Evolutionary conservation across 37 sponge, comb jelly and placozoan species (phyloP).

Genomic region (Axinella damicornis): DNA sequence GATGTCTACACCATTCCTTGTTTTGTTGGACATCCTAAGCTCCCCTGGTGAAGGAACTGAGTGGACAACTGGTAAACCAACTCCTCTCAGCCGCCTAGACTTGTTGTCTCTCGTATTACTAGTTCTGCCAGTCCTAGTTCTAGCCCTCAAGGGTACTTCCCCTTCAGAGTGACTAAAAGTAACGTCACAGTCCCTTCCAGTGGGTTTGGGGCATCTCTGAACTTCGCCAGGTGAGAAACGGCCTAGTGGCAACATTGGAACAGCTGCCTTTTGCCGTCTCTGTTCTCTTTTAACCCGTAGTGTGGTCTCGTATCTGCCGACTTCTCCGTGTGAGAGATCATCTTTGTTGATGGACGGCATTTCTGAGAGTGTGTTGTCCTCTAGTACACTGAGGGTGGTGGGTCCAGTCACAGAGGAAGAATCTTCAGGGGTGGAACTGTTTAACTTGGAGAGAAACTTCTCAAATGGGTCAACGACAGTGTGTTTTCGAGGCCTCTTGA

Average conservation of each 20-base stretch:
- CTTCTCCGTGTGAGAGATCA: not conserved
- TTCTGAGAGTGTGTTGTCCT: slow-evolving; percentile 48
- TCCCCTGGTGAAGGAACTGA: not conserved
- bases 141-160: slow-evolving; percentile 4
- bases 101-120: too few relatives aligned
- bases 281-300: not conserved
- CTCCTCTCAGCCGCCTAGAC: too few relatives aligned
- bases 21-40: not conserved
- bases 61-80: too few relatives aligned
- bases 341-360: slow-evolving; percentile 36
- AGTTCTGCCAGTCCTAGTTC: too few relatives aligned
- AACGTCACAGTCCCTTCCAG: not conserved
- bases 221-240: slow-evolving; percentile 50
- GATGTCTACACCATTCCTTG: slow-evolving; percentile 71
- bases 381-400: too few relatives aligned
- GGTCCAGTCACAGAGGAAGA: slow-evolving; percentile 22
- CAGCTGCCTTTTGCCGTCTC: not conserved
- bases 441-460: slow-evolving; percentile 37
- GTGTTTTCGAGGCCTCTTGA: not conserved
- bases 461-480: slow-evolving; percentile 19
- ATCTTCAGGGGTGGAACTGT: slow-evolving; percentile 23
- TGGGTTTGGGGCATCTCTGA: not conserved
- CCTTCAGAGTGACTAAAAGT: slow-evolving; percentile 28
- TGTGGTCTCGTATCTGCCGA: too few relatives aligned
- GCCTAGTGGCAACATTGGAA: not conserved